Base-by-base conservation (phyloP, 2,888 invertebrate genomes). In the Synergus japonicus region DNA sequence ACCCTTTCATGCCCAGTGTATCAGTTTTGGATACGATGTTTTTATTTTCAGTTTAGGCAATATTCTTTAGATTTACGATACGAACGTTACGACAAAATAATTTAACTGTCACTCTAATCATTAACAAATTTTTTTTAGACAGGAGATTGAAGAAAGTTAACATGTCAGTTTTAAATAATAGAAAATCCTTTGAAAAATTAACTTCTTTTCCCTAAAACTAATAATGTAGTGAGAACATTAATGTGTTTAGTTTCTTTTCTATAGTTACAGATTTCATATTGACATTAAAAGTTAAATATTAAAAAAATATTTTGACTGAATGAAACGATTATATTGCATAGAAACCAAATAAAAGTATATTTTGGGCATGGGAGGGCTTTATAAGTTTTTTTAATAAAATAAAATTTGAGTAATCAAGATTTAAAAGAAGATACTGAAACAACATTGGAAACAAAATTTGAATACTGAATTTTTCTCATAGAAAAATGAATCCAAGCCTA, bases 1-100 rank as follows among this genome's bases (percentile, higher is more conserved):
- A 64, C 58, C 76, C 15, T 79, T 80, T 44, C 44, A 18, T 67
- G 79, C 76, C 54, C 37, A 60, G 64, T 44, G 43, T 81, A 41
- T 54, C 29, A 41, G 15, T n/a, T 9, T 15, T 69, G 5, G 18
- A 22, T 18, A 4, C 8, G 9, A 18, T 15, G 3, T 44, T 67
- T 44, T 18, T 66, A 37, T 37, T 29, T 41, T 65, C 41, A 43
- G 43, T 43, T 54, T 54, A 8, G n/a, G 1, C 7, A 54, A n/a
- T 49, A 49, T n/a, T 8, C n/a, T 15, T 49, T 7, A 54, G 2
- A 9, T 58, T 58, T 58, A 9, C 54, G 18, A 58, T 18, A 18
- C 54, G 18, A 18, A 18, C 8, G 9, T 58, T 2, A 9, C 18
- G 18, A 18, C n/a, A 58, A 18, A 58, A 58, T 37, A 37, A 37